phyloP scores from a whole-genome alignment of 2,888 invertebrate genomes.

The Monoplex corrugatus region DNA sequence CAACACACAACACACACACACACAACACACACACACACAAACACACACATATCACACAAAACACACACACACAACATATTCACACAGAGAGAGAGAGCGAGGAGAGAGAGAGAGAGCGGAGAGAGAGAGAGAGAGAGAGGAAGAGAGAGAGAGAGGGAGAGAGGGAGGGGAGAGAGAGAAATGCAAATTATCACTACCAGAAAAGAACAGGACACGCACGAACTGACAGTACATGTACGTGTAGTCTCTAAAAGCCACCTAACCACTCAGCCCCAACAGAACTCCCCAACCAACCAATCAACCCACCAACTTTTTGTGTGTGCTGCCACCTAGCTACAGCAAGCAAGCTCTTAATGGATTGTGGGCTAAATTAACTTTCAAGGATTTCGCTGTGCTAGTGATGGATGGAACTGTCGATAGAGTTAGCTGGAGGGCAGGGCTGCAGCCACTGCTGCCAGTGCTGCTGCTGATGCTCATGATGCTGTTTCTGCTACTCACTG shows the following conservation, averaged over 20 bases:
- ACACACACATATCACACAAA: background rate
- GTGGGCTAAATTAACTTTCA: constrained; percentile 48
- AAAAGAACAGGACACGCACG: too few species aligned
- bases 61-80: background rate
- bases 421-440: background rate
- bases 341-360: constrained; percentile 44
- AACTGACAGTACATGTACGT: too few species aligned
- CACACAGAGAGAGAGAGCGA: background rate
- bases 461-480: background rate
- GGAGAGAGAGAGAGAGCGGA: background rate
- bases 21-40: constrained; percentile 24
- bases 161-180: too few species aligned
- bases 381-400: constrained; percentile 17
- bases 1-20: background rate
- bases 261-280: too few species aligned
- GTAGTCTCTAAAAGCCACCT: too few species aligned
- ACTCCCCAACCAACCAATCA: too few species aligned
- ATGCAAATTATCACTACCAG: too few species aligned
- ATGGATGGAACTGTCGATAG: constrained; percentile 45
- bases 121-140: background rate
- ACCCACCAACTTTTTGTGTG: too few species aligned
- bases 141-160: too few species aligned
- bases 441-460: background rate
- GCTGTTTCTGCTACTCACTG: background rate
- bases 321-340: too few species aligned